Conservation (phyloP, 2,888 invertebrate genomes). For the Trichopria drosophilae region DNA sequence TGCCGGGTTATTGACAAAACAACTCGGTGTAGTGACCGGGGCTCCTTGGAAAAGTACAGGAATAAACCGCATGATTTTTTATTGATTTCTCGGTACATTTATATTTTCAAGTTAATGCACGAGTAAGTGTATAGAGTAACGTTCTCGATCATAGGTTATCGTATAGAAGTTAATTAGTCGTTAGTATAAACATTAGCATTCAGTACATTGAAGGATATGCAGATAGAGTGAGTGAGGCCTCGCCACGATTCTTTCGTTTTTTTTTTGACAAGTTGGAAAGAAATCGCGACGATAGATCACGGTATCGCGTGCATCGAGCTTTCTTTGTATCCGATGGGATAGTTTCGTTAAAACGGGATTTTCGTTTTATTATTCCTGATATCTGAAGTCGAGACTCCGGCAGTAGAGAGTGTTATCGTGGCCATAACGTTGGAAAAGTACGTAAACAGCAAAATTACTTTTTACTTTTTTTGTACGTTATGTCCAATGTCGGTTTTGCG, state of each 20-base stretch:
- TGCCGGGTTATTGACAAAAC: too few relatives aligned
- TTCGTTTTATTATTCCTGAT: slow-evolving; percentile 11
- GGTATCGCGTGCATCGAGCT: slow-evolving; percentile 6
- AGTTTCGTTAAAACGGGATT: neutral
- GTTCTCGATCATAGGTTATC: slow-evolving; percentile 48
- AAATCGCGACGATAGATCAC: slow-evolving; percentile 17
- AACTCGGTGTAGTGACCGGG: too few relatives aligned
- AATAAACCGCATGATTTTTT: neutral
- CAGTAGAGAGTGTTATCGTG: too few relatives aligned
- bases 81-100: slow-evolving; percentile 31
- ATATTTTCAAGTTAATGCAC: slow-evolving; percentile 38
- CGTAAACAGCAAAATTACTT: too few relatives aligned
- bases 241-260: slow-evolving; percentile 23
- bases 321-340: slow-evolving; percentile 4
- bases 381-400: slow-evolving; percentile 23
- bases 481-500: too few relatives aligned
- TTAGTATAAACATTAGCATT: slow-evolving; percentile 56
- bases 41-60: slow-evolving; percentile 2
- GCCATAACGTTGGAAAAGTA: too few relatives aligned
- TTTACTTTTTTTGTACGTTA: too few relatives aligned
- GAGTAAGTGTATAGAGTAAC: slow-evolving; percentile 39
- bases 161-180: slow-evolving; percentile 52
- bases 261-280: slow-evolving; percentile 12
- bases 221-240: slow-evolving; percentile 45
- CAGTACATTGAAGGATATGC: slow-evolving; percentile 58